phyloP scores from a whole-genome alignment of 2,797 vertebrate species.

The Ctenopoma kingsleyae region DNA sequence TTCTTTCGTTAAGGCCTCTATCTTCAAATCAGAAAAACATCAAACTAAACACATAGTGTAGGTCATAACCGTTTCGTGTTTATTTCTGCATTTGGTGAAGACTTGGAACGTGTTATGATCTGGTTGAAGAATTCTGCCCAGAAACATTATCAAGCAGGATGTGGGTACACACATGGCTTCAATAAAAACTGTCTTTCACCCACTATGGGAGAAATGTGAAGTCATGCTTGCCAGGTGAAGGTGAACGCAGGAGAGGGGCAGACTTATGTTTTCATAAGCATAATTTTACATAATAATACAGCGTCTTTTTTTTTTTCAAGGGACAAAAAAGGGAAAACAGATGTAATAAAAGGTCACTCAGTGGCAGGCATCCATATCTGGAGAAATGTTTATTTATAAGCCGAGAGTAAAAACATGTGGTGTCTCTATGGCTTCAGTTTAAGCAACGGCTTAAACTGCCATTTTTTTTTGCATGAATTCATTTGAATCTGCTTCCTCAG shows the following conservation, averaged over 20 bases:
- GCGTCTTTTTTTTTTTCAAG: conserved; percentile 50
- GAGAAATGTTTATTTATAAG: conserved; percentile 86
- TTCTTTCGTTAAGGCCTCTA: conserved; percentile 16
- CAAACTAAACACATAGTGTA: not conserved
- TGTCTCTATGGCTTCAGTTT: conserved; percentile 58
- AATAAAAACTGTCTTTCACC: conserved; percentile 81
- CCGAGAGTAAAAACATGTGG: conserved; percentile 83
- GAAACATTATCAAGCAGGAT: conserved; percentile 69
- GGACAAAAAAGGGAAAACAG: conserved; percentile 87
- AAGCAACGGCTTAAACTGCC: conserved; percentile 56
- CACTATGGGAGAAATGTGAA: conserved; percentile 73
- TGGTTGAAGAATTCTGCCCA: conserved; percentile 61
- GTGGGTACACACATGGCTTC: conserved; percentile 83
- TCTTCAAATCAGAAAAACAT: conserved; percentile 31
- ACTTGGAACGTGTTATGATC: conserved; percentile 68
- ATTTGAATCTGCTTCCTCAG: conserved; percentile 68
- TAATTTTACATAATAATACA: conserved; percentile 90
- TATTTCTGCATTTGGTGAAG: conserved; percentile 41
- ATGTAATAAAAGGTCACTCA: conserved; percentile 87
- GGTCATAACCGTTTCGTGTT: conserved; percentile 39
- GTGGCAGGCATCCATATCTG: conserved; percentile 84
- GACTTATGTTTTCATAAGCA: conserved; percentile 88
- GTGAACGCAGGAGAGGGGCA: conserved; percentile 80
- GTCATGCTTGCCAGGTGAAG: conserved; percentile 86
- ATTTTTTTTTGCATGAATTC: conserved; percentile 60